Base-by-base conservation (phyloP, 2,888 invertebrate species). In the Ennomos quercinarius region DNA sequence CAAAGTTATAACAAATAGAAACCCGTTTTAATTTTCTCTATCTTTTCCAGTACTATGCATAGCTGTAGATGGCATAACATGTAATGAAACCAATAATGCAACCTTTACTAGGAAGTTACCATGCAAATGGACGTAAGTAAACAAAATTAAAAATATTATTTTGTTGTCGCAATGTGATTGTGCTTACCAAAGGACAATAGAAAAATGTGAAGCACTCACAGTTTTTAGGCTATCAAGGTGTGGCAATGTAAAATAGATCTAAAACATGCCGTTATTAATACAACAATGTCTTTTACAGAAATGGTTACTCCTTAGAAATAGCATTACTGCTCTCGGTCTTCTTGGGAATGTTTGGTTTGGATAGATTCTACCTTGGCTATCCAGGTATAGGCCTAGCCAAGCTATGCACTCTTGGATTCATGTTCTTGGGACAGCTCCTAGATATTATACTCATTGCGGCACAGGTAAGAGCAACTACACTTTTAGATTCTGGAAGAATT, bases 341-440 rank as follows among this genome's bases (percentile, higher is more conserved):
- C 83, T 93, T 99, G 57, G 99, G 99, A 35, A 98, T 99, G 97
- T 98, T 99, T 91, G 99, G 99, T 12, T 94, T 98, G 27, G 99
- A 99, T 84, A 93, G 99, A 62, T 99, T 99, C 88, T 99, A 99
- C 81, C 93, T 99, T n/a, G 99, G 99, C 35, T 99, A 99, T 85
- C 98, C 98, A 52, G 99, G 98, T 0, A 95, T 99, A 68, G 99
- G 99, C 0, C 88, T 99, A 63, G 95, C 99, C 34, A 99, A 99
- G 86, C 94, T 99, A 66, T 98, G 98, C 80, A 99, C 99, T 0
- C 91, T 99, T 55, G 99, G 99, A 11, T 99, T 99, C 81, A 96
- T 99, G 95, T 98, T 99, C 80, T 93, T 99, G 36, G 98, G 99
- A 48, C 99, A 99, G 86, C 92, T 99, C 36, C 92, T 98, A 63